Evolutionary conservation across 2,113 vertebrate species (phyloP).

Genomic region (Manacus vitellinus): DNA sequence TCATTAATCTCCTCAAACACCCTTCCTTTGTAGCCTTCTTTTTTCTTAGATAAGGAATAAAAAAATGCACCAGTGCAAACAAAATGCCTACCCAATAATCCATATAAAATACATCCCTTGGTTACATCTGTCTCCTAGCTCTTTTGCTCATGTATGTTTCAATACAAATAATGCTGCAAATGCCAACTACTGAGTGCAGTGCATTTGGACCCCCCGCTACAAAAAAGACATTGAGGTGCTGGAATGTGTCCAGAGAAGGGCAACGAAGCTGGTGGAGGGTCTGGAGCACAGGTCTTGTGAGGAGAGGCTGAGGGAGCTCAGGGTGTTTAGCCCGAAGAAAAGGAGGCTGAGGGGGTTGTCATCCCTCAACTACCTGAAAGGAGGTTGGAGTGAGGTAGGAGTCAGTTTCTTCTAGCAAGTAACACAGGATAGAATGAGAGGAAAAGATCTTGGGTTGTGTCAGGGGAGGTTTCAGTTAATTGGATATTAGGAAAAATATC

Average conservation of each 20-base stretch:
- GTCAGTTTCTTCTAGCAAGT: background rate
- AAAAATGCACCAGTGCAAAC: background rate
- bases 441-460: background rate
- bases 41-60: background rate
- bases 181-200: background rate
- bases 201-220: background rate
- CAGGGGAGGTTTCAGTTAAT: background rate
- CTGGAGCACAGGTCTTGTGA: background rate
- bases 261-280: background rate
- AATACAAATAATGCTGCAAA: background rate
- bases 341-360: background rate
- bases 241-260: background rate
- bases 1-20: accelerated
- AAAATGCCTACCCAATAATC: background rate
- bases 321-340: background rate
- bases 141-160: background rate
- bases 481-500: background rate
- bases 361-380: background rate
- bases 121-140: background rate
- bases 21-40: background rate
- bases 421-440: background rate
- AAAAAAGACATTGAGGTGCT: background rate
- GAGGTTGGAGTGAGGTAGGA: background rate
- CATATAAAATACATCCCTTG: background rate
- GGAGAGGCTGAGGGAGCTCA: background rate